A percentile compares a stretch with the other conserved stretches of the same genome.
Conservation (phyloP, 1,140 invertebrate genomes). For the Scylla paramamosain region DNA sequence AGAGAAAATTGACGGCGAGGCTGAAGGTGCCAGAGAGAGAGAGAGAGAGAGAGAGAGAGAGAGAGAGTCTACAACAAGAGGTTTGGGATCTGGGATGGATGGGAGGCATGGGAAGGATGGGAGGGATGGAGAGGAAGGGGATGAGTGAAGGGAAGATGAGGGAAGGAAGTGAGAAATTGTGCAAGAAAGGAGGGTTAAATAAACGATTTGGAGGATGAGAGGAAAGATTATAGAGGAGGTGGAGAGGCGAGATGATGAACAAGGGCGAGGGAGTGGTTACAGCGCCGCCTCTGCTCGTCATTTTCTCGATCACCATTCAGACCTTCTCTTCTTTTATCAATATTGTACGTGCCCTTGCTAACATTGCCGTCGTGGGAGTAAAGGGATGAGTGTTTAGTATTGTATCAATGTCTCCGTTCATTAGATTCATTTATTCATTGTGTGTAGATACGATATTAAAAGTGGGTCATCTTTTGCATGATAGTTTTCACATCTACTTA, state of each 20-base stretch:
- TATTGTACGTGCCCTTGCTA: too few relatives aligned
- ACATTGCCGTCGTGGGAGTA: too few relatives aligned
- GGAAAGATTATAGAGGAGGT: conserved; percentile 14
- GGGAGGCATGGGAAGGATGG: too few relatives aligned
- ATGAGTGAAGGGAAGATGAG: not conserved
- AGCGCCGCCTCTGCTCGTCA: not conserved
- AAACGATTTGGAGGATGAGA: conserved; percentile 22
- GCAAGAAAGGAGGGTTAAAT: not conserved
- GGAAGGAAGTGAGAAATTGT: conserved; percentile 6
- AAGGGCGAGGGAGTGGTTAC: not conserved
- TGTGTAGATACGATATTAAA: too few relatives aligned
- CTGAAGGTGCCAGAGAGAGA: not conserved
- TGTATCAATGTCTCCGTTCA: too few relatives aligned
- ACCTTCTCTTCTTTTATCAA: not conserved
- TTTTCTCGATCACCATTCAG: not conserved
- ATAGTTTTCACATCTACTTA: too few relatives aligned
- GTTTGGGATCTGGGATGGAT: not conserved
- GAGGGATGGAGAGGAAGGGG: too few relatives aligned
- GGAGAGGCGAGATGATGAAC: not conserved
- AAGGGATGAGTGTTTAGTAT: too few relatives aligned
- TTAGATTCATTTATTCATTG: too few relatives aligned
- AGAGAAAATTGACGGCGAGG: not conserved
- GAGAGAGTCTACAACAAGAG: not conserved
- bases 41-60: not conserved
- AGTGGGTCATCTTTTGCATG: too few relatives aligned